A percentile compares a stretch with the other conserved stretches of the same genome.
phyloP scores from a whole-genome alignment of 2,888 invertebrate species.

The Trissonchulus sp. region DNA sequence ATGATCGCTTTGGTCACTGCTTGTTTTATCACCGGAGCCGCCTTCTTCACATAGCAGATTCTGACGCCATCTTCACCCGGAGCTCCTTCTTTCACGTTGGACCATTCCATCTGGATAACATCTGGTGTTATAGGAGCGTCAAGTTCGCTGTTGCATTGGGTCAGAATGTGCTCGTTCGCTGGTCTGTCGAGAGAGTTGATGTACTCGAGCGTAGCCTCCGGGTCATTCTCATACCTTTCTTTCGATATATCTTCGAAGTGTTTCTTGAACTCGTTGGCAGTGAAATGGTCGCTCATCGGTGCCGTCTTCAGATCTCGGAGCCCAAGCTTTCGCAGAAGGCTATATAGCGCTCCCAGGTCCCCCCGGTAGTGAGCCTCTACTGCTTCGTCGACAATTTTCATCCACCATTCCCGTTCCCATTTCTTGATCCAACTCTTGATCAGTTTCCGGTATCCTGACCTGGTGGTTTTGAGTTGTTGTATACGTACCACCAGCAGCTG shows the following conservation, averaged over 20 bases:
- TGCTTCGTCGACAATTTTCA: slow-evolving; percentile 5
- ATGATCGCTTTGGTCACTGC: neutral
- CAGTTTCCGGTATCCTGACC: too few species aligned
- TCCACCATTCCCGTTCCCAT: slow-evolving; percentile 1
- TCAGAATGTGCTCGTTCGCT: neutral
- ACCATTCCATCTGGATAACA: neutral
- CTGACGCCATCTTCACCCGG: neutral
- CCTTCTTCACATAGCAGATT: neutral
- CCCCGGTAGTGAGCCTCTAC: neutral
- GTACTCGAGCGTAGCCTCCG: neutral
- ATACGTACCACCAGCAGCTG: too few species aligned
- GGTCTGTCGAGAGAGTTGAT: neutral
- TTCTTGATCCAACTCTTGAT: neutral
- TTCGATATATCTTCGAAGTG: slow-evolving; percentile 2
- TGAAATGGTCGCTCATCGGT: neutral
- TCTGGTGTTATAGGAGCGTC: neutral
- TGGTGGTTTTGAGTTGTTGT: too few species aligned
- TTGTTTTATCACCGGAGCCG: neutral
- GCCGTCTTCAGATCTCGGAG: neutral
- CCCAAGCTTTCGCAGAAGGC: neutral
- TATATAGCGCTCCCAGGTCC: neutral
- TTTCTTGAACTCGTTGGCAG: slow-evolving; percentile 5
- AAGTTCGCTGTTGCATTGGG: neutral
- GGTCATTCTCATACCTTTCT: neutral
- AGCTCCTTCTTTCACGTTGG: slow-evolving; percentile 1